Evolutionary conservation across 23 tunicate genomes (phyloP), one percentile per base, ranked within the genome.

Genomic region (Halocynthia roretzi): DNA sequence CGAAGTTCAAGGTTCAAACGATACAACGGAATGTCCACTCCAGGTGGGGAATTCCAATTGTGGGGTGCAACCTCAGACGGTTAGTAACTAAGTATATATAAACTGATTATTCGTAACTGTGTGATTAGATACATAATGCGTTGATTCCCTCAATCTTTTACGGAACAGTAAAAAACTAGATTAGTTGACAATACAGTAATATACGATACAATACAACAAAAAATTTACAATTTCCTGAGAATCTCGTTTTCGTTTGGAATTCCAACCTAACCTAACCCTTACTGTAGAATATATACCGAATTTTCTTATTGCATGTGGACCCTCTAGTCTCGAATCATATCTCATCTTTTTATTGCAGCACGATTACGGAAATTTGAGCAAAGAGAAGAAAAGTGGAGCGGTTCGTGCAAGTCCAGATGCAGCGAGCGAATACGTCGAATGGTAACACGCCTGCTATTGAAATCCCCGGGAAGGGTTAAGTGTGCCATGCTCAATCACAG

Each of bases 371-470:
- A 12, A 8, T 74, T 82, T 62, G 71, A 52, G 12, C 67, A 71
- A 14, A 73, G 73, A 10, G 86, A 82, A 72, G 54, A 52, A 15
- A 64, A 70, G 0, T 82, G 86, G 86, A 82, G 69, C 80, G 66
- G 15, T 11, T 62, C 52, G 0, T 73, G 86, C 52, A 76, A 76
- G 6, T 54, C 70, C 0, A 19, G 52, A 23, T 82, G 86, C 48
- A 63, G 51, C 0, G 44, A 40, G 50, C 65, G 83, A 2, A 0
- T 80, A 18, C 64, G 51, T 18, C 72, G 71, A 21, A 80, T 80
- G 8, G 62, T 80, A 9, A 51, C 76, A 1, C 17, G 17, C 40
- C 49, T 50, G 76, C 54, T 51, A 0, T 23, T 50, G 54, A 50
- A 50, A 21, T 21, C 65, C 21, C 21, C 81, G 40, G 67, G 60